phyloP scores from a whole-genome alignment of 2,888 invertebrate genomes.

The Nebria brevicollis region DNA sequence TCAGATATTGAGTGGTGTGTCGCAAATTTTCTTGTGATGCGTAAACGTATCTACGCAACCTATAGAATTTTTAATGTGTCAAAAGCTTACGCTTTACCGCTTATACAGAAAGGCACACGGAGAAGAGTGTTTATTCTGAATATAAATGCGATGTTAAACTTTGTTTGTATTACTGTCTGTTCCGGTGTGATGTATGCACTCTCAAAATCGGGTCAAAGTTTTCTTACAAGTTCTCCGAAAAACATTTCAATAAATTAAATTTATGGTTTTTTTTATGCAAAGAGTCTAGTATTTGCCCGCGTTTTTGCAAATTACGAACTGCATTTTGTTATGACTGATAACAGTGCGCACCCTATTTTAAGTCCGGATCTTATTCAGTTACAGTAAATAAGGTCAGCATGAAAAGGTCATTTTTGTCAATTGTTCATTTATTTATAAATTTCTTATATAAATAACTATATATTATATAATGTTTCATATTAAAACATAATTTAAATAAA shows the following conservation, averaged over 20 bases:
- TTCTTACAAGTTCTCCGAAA: slow-evolving; percentile 15
- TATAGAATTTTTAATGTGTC: slow-evolving; percentile 21
- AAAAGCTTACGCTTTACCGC: slow-evolving; percentile 17
- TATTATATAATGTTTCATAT: no score
- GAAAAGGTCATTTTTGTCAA: neutral
- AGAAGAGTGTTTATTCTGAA: slow-evolving; percentile 33
- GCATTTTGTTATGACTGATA: neutral
- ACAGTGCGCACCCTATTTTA: neutral
- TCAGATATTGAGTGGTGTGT: neutral
- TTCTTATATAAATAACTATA: neutral
- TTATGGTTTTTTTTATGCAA: neutral
- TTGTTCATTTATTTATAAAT: neutral
- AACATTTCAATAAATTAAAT: slow-evolving; percentile 19
- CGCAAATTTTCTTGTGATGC: neutral
- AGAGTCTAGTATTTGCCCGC: neutral
- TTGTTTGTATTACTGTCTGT: slow-evolving; percentile 32
- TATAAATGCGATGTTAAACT: slow-evolving; percentile 34
- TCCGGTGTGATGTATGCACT: slow-evolving; percentile 19
- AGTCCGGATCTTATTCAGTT: neutral
- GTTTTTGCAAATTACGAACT: neutral
- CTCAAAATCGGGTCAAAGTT: slow-evolving; percentile 38
- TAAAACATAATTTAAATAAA: no score
- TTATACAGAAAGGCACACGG: slow-evolving; percentile 24
- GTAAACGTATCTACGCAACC: neutral
- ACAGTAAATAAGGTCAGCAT: neutral